Percentiles rank a stretch among this genome's conserved stretches.
Conservation (phyloP, 2,797 vertebrate species). For the Rhinogobio ventralis region DNA sequence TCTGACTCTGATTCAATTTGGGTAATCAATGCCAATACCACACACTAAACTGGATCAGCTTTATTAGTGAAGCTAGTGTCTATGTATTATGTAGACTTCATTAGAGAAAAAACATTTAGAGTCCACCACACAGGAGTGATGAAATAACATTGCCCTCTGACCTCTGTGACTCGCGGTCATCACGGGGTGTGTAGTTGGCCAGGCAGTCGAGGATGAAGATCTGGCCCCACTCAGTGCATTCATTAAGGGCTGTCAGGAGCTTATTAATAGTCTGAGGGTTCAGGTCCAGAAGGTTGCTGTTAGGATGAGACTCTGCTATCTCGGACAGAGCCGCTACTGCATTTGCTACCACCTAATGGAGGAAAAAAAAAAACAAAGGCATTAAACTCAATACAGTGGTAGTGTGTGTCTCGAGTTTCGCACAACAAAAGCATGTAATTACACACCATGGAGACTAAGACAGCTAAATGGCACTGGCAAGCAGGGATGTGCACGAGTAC, state of each 20-base stretch:
- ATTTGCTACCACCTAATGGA: slow-evolving; percentile 90
- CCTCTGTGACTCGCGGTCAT: slow-evolving; percentile 97
- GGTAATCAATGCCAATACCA: background rate
- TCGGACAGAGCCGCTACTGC: slow-evolving; percentile 95
- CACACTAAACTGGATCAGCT: background rate
- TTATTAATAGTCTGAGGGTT: slow-evolving; percentile 99
- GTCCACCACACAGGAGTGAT: background rate
- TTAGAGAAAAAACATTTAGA: background rate
- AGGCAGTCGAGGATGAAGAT: slow-evolving; percentile 98
- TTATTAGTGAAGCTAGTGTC: background rate
- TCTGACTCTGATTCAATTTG: background rate
- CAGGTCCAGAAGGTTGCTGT: slow-evolving; percentile 94
- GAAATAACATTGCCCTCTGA: slow-evolving; percentile 66
- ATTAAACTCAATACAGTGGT: slow-evolving; percentile 37
- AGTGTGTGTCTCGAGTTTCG: background rate
- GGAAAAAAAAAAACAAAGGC: slow-evolving; percentile 33
- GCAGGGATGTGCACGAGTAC: background rate
- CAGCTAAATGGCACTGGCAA: slow-evolving; percentile 10
- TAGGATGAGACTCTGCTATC: slow-evolving; percentile 96
- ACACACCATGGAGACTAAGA: slow-evolving; percentile 35
- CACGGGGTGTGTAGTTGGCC: slow-evolving; percentile 95
- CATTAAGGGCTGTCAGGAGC: slow-evolving; percentile 93
- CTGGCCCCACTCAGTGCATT: slow-evolving; percentile 98
- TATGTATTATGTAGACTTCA: slow-evolving; percentile 18
- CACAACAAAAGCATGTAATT: slow-evolving; percentile 45